A percentile compares a stretch with the other conserved stretches of the same genome.
Conservation (phyloP, 2,113 vertebrate species). For the Rafetus swinhoei region DNA sequence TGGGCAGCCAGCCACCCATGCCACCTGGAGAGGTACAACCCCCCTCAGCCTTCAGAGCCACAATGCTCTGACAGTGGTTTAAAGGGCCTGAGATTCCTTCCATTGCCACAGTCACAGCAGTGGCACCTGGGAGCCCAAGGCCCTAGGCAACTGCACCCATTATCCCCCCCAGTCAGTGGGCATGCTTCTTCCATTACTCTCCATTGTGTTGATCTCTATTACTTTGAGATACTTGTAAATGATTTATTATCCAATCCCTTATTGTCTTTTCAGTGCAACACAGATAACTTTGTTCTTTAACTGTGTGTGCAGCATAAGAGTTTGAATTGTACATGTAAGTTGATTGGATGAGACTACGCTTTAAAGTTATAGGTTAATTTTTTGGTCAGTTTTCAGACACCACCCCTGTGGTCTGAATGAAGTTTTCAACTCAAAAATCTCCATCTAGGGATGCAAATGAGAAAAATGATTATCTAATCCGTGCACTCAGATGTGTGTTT, state of each 20-base stretch:
- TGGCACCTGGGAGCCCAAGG: too few species aligned
- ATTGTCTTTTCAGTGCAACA: neutral
- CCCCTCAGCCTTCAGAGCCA: too few species aligned
- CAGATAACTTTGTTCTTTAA: neutral
- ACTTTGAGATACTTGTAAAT: neutral
- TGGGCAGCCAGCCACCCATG: too few species aligned
- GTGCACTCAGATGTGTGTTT: neutral
- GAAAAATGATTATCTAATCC: neutral
- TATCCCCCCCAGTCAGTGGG: too few species aligned
- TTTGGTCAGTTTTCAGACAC: neutral
- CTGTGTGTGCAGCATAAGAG: neutral
- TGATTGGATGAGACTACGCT: neutral
- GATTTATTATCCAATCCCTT: neutral
- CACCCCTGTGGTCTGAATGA: neutral
- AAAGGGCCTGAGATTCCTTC: too few species aligned
- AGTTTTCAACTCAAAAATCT: neutral
- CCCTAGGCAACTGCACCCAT: too few species aligned
- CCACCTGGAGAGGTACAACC: too few species aligned
- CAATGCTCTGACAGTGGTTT: too few species aligned
- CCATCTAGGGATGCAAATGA: neutral
- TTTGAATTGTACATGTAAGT: neutral
- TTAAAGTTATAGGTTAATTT: neutral
- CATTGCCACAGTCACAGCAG: too few species aligned
- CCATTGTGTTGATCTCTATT: neutral
- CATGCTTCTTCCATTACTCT: too few species aligned